Percentiles rank a stretch among this genome's conserved stretches.
phyloP scores from a whole-genome alignment of 2,888 invertebrate species.

The Harpagoxenus sublaevis region DNA sequence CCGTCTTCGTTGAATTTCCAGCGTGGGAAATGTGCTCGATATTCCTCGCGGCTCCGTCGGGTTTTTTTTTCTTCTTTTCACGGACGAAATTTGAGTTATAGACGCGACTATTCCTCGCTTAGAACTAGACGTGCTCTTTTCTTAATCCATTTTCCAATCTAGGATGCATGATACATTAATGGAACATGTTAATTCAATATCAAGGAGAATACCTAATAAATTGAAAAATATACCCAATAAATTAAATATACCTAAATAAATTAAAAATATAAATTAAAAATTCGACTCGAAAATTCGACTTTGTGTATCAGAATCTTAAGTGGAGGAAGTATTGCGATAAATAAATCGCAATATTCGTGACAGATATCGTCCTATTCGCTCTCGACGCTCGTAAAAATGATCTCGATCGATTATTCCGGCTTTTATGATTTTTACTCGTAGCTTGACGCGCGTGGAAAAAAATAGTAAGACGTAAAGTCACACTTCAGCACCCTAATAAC shows the following conservation, averaged over 20 bases:
- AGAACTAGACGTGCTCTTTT: background rate
- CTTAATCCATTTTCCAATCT: background rate
- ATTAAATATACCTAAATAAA: too few relatives aligned
- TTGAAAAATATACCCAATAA: background rate
- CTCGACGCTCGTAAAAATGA: background rate
- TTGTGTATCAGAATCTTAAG: background rate
- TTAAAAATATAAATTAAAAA: background rate
- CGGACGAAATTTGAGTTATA: background rate
- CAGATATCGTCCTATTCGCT: background rate
- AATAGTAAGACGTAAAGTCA: conserved; percentile 14
- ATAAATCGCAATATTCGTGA: background rate
- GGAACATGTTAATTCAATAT: background rate
- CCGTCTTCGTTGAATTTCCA: conserved; percentile 7
- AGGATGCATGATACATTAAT: background rate
- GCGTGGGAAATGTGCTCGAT: conserved; percentile 6
- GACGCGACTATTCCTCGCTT: background rate
- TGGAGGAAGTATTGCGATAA: background rate
- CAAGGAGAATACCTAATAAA: background rate
- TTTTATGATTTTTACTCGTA: background rate
- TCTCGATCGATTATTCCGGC: background rate
- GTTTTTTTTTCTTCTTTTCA: background rate
- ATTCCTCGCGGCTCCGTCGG: background rate
- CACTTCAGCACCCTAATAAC: conserved; percentile 18
- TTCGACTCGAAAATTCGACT: background rate
- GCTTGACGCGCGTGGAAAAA: background rate